Evolutionary conservation across 2,888 invertebrate genomes (phyloP).

Genomic region (Pollenia griseotomentosa): DNA sequence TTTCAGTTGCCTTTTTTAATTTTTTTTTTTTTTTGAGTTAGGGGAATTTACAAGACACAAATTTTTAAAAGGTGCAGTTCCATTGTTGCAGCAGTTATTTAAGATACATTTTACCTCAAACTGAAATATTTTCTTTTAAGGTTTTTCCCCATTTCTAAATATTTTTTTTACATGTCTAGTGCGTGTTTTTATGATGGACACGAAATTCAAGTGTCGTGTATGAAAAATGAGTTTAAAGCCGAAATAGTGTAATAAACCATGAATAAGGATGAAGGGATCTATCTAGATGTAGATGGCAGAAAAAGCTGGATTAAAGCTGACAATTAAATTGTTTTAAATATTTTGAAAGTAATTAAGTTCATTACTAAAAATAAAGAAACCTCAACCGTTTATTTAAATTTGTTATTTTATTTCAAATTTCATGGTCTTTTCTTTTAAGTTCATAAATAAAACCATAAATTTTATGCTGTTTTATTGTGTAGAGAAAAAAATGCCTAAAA

Average conservation of each 20-base stretch:
- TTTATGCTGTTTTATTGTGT: background rate
- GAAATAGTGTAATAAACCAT: slow-evolving; percentile 63
- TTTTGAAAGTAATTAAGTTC: slow-evolving; percentile 18
- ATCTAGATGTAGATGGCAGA: slow-evolving; percentile 4
- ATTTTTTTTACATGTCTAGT: slow-evolving; percentile 55
- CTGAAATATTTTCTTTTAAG: slow-evolving; percentile 37
- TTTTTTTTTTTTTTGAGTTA: slow-evolving; percentile 18
- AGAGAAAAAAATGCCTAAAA: slow-evolving; percentile 46
- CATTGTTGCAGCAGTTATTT: slow-evolving; percentile 2
- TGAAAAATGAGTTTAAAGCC: slow-evolving; percentile 69
- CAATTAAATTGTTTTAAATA: slow-evolving; percentile 46
- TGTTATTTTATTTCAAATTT: slow-evolving; percentile 16
- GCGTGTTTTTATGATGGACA: slow-evolving; percentile 72
- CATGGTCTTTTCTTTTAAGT: slow-evolving; percentile 8
- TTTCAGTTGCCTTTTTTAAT: background rate
- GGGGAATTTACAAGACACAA: slow-evolving; percentile 41
- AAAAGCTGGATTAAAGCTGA: slow-evolving; percentile 25
- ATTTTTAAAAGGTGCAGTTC: slow-evolving; percentile 32
- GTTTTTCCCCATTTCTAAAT: slow-evolving; percentile 19
- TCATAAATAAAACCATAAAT: background rate
- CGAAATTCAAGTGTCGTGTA: slow-evolving; percentile 72
- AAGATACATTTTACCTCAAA: slow-evolving; percentile 16
- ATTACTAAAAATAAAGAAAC: slow-evolving; percentile 31
- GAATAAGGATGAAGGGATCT: slow-evolving; percentile 32
- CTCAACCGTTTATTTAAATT: background rate